Evolutionary conservation across 2,888 invertebrate species (phyloP).

Genomic region (Orchesellides sinensis): DNA sequence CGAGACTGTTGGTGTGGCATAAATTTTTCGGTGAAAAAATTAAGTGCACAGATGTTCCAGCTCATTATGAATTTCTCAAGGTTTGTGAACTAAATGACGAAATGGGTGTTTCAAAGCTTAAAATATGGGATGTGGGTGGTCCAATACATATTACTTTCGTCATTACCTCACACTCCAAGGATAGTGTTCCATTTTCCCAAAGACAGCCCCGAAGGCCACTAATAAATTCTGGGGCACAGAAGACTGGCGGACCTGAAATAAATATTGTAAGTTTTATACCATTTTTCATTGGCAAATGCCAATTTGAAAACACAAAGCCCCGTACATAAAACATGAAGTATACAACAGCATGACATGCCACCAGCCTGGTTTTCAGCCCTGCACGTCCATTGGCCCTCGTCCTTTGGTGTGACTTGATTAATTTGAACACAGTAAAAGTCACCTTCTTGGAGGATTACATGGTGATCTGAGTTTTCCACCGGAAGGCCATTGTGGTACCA

Average conservation of each 20-base stretch:
- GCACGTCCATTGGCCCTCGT: slow-evolving; percentile 65
- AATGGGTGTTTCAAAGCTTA: slow-evolving; percentile 9
- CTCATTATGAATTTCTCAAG: slow-evolving; percentile 14
- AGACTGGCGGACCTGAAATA: slow-evolving; percentile 59
- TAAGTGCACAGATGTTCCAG: slow-evolving; percentile 30
- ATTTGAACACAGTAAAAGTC: slow-evolving; percentile 63
- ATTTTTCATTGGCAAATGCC: no score
- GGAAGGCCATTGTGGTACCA: slow-evolving; percentile 60
- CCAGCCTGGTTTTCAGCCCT: slow-evolving; percentile 51
- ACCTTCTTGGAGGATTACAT: slow-evolving; percentile 45
- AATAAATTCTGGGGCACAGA: slow-evolving; percentile 59
- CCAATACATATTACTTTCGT: neutral
- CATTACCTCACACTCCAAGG: slow-evolving; percentile 68
- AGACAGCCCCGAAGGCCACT: slow-evolving; percentile 64
- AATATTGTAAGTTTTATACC: neutral
- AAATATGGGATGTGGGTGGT: slow-evolving; percentile 40
- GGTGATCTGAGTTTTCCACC: slow-evolving; percentile 25
- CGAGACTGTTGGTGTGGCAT: neutral
- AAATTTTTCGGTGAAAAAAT: slow-evolving; percentile 11
- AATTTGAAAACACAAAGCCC: no score
- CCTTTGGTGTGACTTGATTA: slow-evolving; percentile 43
- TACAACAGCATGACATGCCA: slow-evolving; percentile 55
- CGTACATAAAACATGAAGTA: slow-evolving; percentile 60
- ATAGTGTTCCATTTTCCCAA: slow-evolving; percentile 69
- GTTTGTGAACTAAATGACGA: slow-evolving; percentile 10